Base-by-base conservation (phyloP, 2,888 invertebrate genomes). In the Drosophila macrospina region DNA sequence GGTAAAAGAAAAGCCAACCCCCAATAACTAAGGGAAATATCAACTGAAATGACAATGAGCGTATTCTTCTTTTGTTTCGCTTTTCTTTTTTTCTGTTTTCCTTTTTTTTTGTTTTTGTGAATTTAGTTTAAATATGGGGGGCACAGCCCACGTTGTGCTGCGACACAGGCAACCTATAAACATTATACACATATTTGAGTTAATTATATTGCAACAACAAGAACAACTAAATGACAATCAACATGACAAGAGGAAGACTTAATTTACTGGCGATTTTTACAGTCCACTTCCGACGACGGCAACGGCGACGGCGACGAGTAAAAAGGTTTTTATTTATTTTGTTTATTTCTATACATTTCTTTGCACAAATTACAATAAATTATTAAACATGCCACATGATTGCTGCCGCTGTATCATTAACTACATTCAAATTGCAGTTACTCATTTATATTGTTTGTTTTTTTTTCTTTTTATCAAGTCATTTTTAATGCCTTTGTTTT, bases 161-260 rank as follows among this genome's bases (percentile, higher is more conserved):
- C 65, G 69, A 67, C 80, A 68, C 88, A 80, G n/a, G n/a, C n/a
- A 74, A 86, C 75, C 78, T 68, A 84, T 80, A 72, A 84, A 86
- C 88, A 86, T 81, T 74, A 87, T 73, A 82, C 67, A 87, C 88
- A 79, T 82, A 86, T 88, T 86, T 78, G 64, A 76, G 84, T 88
- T 84, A 84, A 85, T 85, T 88, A 88, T 85, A 87, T 66, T 74
- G 75, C 73, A 75, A 61, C 80, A 79, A 55, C 64, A 63, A 26
- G 24, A 56, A 13, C 42, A 57, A 61, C 13, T 55, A 71, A 78
- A 72, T 61, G 66, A 68, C 37, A 73, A 51, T 52, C 36, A 26
- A 51, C 55, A 57, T 10, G 48, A 30, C 54, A 74, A 62, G 56
- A 50, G 80, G 64, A 73, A 65, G 74, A 77, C 86, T 68, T 83